These are phyloP conservation scores for Gorsachius magnificus DNA, from an alignment of 2,797 vertebrate genomes.

Conservation along the genomic window DNA sequence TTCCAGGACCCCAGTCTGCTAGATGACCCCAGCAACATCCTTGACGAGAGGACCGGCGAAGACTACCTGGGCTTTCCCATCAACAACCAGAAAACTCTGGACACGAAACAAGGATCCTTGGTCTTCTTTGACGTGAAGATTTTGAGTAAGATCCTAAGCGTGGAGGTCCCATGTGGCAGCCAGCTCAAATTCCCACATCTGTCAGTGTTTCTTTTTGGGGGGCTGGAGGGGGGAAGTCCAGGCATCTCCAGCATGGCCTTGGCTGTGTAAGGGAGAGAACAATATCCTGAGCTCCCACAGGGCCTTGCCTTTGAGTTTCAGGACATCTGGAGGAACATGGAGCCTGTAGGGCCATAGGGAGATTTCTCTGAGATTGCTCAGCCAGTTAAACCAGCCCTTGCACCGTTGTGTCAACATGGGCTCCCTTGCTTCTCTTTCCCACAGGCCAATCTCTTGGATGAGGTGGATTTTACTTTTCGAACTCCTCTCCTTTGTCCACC, in stretches of 20 bases:
- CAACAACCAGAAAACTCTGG: not conserved
- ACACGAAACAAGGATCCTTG: conserved; percentile 14
- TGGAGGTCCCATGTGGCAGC: not conserved
- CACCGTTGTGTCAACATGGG: not conserved
- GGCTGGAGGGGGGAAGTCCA: not conserved
- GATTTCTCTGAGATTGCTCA: not conserved
- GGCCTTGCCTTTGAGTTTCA: not conserved
- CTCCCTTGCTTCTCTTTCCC: not conserved
- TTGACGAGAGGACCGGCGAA: not conserved
- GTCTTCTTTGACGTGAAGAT: conserved; percentile 69
- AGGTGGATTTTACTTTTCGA: not conserved
- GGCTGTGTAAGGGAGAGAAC: not conserved
- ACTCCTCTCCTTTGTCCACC: not conserved
- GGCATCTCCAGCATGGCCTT: not conserved
- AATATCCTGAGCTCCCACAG: not conserved
- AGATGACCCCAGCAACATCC: not conserved
- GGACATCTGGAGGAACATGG: not conserved
- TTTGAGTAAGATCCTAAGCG: conserved; percentile 53
- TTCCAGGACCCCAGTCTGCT: conserved; percentile 34
- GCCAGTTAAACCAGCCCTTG: not conserved
- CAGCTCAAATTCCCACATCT: not conserved
- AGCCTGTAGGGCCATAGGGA: not conserved
- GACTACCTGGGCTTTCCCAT: not conserved
- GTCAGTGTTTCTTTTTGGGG: not conserved
- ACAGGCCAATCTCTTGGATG: not conserved